Evolutionary conservation across 2,113 vertebrate species (phyloP), one percentile per base, ranked within the genome.

Genomic region (Pterocles burchelli): DNA sequence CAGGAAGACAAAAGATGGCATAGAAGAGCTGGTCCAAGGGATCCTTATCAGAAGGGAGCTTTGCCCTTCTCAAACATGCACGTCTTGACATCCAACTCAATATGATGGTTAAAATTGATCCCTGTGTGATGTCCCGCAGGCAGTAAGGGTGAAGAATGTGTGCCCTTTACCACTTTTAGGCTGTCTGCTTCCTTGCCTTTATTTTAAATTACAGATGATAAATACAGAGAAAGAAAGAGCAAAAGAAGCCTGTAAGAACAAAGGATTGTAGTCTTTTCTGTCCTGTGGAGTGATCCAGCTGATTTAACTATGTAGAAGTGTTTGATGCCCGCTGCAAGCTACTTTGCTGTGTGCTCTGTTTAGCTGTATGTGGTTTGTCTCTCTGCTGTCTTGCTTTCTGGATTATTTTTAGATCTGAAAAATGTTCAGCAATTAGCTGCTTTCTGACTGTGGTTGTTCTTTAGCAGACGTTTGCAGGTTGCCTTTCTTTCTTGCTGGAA

Each of bases 331-430:
- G 61, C 86, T 85, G 78, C 70, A 93, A 46, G 49, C 29, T 49
- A 49, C 95, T 88, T 54, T 87, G 72, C 75, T 43, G 28, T 3
- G 55, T 0, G 1, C 52, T 66, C 66, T 48, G 48, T 34, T 68
- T 3, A 70, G 67, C 92, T 65, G 29, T 22, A 8, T 20, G 65
- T 29, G 85, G 18, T 83, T 91, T 90, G 38, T 93, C 88, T 96
- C 93, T 13, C 85, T 34, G 11, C 55, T 72, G 76, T 66, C 90
- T 88, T n/a, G 74, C n/a, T 75, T 88, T 31, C 79, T 4, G 41
- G 34, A 33, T 81, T 94, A 79, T 94, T 95, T 94, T 90, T 96
- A 91, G 93, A 73, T 90, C 85, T 80, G 88, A 89, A 86, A 38
- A n/a, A 36, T 4, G 79, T 74, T 93, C 82, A 92, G 93, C 91